A percentile compares a stretch with the other conserved stretches of the same genome.
Conservation (phyloP, 2,888 invertebrate species). For the Heteromurus nitidus region DNA sequence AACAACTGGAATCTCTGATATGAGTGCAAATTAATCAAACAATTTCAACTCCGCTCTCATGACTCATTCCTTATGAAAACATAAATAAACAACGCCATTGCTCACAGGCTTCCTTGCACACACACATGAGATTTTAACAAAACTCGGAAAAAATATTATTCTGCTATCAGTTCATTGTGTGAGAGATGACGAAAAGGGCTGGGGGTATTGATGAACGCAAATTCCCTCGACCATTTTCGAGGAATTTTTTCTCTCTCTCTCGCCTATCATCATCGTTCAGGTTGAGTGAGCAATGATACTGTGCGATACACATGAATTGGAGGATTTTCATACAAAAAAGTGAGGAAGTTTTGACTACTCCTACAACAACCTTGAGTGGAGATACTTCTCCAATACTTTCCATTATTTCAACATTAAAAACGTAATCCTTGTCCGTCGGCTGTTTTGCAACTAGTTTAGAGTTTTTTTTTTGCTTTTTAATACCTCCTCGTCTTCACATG, state of each 20-base stretch:
- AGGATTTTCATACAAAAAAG: not conserved
- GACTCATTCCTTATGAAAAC: slow-evolving; percentile 20
- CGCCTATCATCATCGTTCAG: slow-evolving; percentile 6
- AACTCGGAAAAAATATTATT: no score
- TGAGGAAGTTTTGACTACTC: slow-evolving; percentile 48
- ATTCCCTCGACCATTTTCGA: slow-evolving; percentile 37
- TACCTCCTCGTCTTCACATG: not conserved
- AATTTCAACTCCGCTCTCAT: slow-evolving; percentile 3
- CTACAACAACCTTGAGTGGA: slow-evolving; percentile 40
- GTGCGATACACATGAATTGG: slow-evolving; percentile 14
- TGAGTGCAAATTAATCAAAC: slow-evolving; percentile 14
- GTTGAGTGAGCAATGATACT: slow-evolving; percentile 41
- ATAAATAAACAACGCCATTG: not conserved
- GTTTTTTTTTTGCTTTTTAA: not conserved
- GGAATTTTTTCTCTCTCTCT: slow-evolving; percentile 21
- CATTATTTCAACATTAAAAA: slow-evolving; percentile 51
- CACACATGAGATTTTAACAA: slow-evolving; percentile 14
- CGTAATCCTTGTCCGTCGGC: slow-evolving; percentile 22
- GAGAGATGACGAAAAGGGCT: slow-evolving; percentile 60
- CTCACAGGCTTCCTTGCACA: not conserved
- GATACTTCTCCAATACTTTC: slow-evolving; percentile 32
- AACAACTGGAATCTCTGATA: not conserved
- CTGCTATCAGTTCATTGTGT: slow-evolving; percentile 26
- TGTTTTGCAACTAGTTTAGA: slow-evolving; percentile 45
- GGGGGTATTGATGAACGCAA: slow-evolving; percentile 38